Percentiles rank a stretch among this genome's conserved stretches.
Evolutionary conservation across 2,888 invertebrate species (phyloP).

Genomic region (Tholera decimalis): DNA sequence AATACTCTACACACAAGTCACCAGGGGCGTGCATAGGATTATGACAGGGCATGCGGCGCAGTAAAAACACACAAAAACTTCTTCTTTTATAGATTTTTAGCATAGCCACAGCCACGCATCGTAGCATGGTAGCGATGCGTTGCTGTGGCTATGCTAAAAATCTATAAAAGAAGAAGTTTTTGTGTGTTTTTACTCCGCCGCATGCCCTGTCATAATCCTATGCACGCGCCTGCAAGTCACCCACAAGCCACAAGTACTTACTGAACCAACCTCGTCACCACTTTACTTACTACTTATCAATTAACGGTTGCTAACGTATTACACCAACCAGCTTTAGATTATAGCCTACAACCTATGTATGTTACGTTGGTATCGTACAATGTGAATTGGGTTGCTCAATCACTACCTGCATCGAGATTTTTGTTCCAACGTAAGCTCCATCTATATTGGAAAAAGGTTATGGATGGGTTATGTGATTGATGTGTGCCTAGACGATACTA

Average conservation of each 20-base stretch:
- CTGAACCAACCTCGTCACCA: constrained; percentile 17
- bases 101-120: too few relatives aligned
- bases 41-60: too few relatives aligned
- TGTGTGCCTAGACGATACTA: not conserved
- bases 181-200: too few relatives aligned
- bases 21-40: too few relatives aligned
- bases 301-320: constrained; percentile 63
- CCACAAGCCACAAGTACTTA: constrained; percentile 15
- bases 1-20: not conserved
- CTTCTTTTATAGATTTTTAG: too few relatives aligned
- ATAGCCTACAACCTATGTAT: constrained; percentile 49
- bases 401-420: constrained; percentile 37
- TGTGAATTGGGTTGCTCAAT: constrained; percentile 64
- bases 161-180: too few relatives aligned
- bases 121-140: too few relatives aligned
- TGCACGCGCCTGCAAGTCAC: constrained; percentile 13
- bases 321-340: constrained; percentile 63
- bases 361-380: constrained; percentile 59
- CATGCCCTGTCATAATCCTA: too few relatives aligned
- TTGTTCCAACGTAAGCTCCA: constrained; percentile 34
- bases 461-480: constrained; percentile 8
- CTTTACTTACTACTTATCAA: constrained; percentile 54
- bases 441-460: constrained; percentile 20
- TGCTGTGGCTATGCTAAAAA: too few relatives aligned
- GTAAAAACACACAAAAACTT: too few relatives aligned